Percentiles rank a stretch among this genome's conserved stretches.
phyloP scores from a whole-genome alignment of 1,140 invertebrate genomes.

The Chlorops oryzae region DNA sequence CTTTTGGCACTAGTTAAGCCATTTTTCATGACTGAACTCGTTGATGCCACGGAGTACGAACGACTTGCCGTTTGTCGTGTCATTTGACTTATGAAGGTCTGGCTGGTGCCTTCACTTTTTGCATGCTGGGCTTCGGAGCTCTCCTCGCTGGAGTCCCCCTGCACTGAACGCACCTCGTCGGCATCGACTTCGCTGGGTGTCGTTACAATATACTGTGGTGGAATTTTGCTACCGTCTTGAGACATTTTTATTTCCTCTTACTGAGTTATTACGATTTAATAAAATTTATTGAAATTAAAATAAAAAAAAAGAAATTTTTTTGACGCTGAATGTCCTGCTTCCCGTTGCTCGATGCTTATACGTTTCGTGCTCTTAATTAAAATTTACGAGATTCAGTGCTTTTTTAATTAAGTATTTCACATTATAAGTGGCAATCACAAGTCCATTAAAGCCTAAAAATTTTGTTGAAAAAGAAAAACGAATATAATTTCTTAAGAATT shows the following conservation, averaged over 20 bases:
- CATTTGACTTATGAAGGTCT: conserved; percentile 15
- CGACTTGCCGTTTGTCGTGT: conserved; percentile 34
- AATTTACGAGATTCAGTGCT: no score
- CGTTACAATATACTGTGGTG: conserved; percentile 45
- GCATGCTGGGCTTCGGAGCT: no score
- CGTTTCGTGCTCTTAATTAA: no score
- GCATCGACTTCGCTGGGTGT: conserved; percentile 43
- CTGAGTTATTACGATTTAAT: background rate
- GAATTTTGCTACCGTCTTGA: conserved; percentile 15
- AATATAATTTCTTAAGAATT: no score
- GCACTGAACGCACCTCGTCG: conserved; percentile 36
- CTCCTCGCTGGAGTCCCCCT: conserved; percentile 13
- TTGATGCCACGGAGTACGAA: conserved; percentile 36
- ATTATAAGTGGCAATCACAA: no score
- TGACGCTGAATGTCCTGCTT: no score
- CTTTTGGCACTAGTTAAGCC: background rate
- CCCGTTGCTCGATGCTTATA: no score
- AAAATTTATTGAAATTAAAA: background rate
- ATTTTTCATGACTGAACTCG: conserved; percentile 3
- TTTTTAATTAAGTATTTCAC: no score
- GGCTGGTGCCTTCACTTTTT: background rate
- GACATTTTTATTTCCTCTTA: conserved; percentile 15
- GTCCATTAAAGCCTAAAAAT: no score
- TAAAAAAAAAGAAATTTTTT: no score
- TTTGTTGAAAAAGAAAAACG: no score